Conservation (phyloP, 2,797 vertebrate species). For the Simalia tracyae region DNA sequence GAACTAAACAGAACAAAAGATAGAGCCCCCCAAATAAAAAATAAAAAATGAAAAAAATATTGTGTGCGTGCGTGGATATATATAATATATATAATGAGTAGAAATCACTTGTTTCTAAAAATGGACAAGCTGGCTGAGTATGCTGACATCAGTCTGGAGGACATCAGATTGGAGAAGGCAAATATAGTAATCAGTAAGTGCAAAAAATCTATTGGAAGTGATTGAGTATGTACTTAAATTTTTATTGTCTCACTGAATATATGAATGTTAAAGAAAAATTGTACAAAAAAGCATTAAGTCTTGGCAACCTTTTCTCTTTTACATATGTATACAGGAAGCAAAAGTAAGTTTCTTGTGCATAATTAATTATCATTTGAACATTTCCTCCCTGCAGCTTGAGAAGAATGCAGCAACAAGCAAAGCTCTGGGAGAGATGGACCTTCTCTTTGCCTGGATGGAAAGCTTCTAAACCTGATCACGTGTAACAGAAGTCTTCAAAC, state of each 20-base stretch:
- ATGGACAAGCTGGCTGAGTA: too few relatives aligned
- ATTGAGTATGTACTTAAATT: neutral
- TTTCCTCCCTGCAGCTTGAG: conserved; percentile 48
- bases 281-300: neutral
- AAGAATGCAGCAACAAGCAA: conserved; percentile 50
- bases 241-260: neutral
- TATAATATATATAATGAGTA: neutral
- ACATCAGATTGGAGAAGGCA: too few relatives aligned
- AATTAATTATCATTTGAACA: neutral
- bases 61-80: neutral
- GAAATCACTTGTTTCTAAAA: neutral
- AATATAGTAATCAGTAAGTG: neutral
- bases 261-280: neutral
- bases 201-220: neutral
- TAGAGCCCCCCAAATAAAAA: neutral
- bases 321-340: neutral
- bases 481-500: neutral
- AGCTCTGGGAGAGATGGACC: conserved; percentile 66
- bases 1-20: neutral
- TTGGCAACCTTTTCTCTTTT: neutral
- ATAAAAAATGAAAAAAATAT: neutral
- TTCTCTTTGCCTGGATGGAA: conserved; percentile 67
- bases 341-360: neutral
- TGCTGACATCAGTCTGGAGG: too few relatives aligned
- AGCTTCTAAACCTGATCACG: conserved; percentile 7